Evolutionary conservation across 2,888 invertebrate genomes (phyloP), one percentile per base, ranked within the genome.

Genomic region (Ichneumoninae sp.): DNA sequence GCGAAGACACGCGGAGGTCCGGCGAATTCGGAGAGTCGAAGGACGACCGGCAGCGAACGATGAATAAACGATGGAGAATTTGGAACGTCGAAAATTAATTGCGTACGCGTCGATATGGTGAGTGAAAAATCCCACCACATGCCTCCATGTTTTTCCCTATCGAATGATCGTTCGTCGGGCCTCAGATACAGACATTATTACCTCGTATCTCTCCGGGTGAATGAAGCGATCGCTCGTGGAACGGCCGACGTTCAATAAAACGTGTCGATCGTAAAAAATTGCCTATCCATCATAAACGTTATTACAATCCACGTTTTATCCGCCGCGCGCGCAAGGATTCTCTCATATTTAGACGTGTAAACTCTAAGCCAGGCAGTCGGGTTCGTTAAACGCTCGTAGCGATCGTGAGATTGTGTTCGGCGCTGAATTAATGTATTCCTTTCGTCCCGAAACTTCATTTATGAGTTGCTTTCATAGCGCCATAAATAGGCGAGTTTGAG

Each of bases 281-380:
- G 68, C 36, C 66, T 10, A 76, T 76, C 68, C 76, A 52, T 80
- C 80, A 76, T 83, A 83, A 78, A 83, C 22, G 63, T 40, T n/a
- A 57, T 70, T 79, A 73, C 68, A 74, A 70, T 70, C 68, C 44
- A 50, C 44, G 77, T 81, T 81, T 81, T 66, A 73, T 80, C 33
- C 66, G 73, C 81, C 65, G 76, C 40, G 52, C 36, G 6, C 8
- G 8, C 7, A 26, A 60, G 5, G 22, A 22, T 13, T 57, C 57
- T 10, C 26, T 13, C 13, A 57, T 4, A 22, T 57, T 26, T 57
- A 22, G 22, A 13, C 22, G 22, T 57, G 22, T 22, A 57, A 4
- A 57, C 22, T 57, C 57, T 13, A 13, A 57, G 26, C 22, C 26
- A 13, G 10, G 10, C 57, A 26, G 22, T 1, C 57, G 44, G 13